phyloP scores from a whole-genome alignment of 2,113 vertebrate species.

The Sylvia atricapilla region DNA sequence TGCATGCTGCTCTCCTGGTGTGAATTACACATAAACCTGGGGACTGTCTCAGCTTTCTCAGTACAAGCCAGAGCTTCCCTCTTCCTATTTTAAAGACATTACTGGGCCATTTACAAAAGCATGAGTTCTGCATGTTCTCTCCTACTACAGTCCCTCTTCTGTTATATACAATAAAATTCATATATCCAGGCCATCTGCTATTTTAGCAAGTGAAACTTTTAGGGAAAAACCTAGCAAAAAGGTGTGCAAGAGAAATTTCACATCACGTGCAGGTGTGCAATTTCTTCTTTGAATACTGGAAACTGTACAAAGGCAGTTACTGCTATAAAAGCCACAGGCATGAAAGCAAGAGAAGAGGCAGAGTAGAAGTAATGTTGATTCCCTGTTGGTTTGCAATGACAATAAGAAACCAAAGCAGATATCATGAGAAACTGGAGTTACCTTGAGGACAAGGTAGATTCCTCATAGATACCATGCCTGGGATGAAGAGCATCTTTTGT shows the following conservation, averaged over 20 bases:
- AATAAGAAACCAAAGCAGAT: neutral
- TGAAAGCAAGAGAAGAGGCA: neutral
- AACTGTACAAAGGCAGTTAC: neutral
- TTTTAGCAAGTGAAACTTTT: neutral
- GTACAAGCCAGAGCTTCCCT: neutral
- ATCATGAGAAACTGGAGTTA: neutral
- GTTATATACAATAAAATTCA: neutral
- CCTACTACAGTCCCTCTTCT: neutral
- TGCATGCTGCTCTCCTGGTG: neutral
- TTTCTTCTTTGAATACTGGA: neutral
- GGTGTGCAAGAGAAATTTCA: neutral
- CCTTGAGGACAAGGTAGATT: neutral
- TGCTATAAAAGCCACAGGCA: neutral
- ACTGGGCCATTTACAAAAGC: neutral
- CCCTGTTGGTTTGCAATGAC: neutral
- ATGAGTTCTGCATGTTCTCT: neutral
- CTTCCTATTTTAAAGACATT: neutral
- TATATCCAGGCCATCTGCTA: neutral
- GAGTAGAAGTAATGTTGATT: neutral
- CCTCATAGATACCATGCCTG: fast-evolving
- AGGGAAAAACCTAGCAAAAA: neutral
- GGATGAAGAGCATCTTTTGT: neutral
- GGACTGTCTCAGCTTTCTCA: neutral
- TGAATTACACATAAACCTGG: neutral
- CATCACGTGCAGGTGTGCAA: neutral